These are phyloP conservation scores for Episyrphus balteatus DNA, from an alignment of 1,140 invertebrate genomes.

Conservation along the genomic window DNA sequence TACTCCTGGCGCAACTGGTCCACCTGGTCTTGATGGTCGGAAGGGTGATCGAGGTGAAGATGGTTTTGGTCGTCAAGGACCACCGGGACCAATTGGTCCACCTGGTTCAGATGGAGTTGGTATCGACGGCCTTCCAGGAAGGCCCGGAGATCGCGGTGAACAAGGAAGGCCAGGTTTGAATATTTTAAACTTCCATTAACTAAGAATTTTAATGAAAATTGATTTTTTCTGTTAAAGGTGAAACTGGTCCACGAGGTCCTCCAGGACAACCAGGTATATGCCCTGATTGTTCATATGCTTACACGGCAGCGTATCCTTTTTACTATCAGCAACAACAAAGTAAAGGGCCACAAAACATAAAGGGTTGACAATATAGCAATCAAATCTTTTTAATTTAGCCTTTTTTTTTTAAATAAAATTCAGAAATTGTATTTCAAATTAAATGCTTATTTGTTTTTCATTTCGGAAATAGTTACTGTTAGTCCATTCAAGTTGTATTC, in stretches of 20 bases:
- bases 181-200: neutral
- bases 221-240: constrained; percentile 1
- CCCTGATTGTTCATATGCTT: constrained; percentile 45
- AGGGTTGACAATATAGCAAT: no score
- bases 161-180: constrained; percentile 44
- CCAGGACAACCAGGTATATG: constrained; percentile 49
- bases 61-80: constrained; percentile 16
- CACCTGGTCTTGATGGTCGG: constrained; percentile 38
- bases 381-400: no score
- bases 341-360: constrained; percentile 10
- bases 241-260: constrained; percentile 30
- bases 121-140: constrained; percentile 46
- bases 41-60: constrained; percentile 40
- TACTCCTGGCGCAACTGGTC: constrained; percentile 51
- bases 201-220: neutral
- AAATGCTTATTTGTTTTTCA: no score
- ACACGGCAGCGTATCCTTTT: constrained; percentile 26
- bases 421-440: no score
- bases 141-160: constrained; percentile 51
- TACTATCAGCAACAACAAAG: constrained; percentile 18
- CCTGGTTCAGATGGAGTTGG: constrained; percentile 49
- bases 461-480: no score
- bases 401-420: no score
- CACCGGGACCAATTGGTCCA: constrained; percentile 51
- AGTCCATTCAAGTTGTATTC: no score